phyloP scores from a whole-genome alignment of 2,888 invertebrate species.

The Metopia argyrocephala region DNA sequence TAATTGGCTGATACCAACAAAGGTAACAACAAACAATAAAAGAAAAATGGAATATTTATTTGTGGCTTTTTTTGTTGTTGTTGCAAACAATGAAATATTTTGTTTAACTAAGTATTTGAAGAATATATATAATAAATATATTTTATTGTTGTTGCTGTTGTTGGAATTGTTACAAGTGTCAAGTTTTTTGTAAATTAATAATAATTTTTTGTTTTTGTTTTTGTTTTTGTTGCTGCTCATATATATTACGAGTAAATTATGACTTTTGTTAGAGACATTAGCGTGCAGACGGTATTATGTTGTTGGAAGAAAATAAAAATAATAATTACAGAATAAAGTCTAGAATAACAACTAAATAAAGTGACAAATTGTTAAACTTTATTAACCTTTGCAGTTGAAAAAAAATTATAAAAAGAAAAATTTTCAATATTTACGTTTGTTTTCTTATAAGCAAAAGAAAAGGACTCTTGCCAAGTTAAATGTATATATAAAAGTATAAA shows the following conservation, averaged over 20 bases:
- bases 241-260: conserved; percentile 41
- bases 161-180: conserved; percentile 59
- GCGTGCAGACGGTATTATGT: conserved; percentile 58
- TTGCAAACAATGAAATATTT: conserved; percentile 32
- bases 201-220: conserved; percentile 12
- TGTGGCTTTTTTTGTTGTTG: conserved; percentile 4
- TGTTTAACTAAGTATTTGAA: conserved; percentile 48
- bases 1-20: conserved; percentile 56
- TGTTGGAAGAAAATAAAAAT: conserved; percentile 2
- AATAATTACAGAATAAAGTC: conserved; percentile 35
- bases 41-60: conserved; percentile 3
- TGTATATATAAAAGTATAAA: too few species aligned
- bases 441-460: too few species aligned
- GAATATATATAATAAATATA: conserved; percentile 35
- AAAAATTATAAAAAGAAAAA: background rate
- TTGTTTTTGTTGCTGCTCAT: conserved; percentile 25
- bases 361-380: conserved; percentile 51
- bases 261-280: conserved; percentile 42
- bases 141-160: conserved; percentile 14
- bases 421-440: too few species aligned
- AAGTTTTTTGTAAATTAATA: conserved; percentile 22
- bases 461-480: too few species aligned
- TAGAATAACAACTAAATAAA: conserved; percentile 39
- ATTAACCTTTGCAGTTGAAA: conserved; percentile 36
- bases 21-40: too few species aligned